Base-by-base conservation (phyloP, 2,888 invertebrate species). In the Cremastobaeus sp. region DNA sequence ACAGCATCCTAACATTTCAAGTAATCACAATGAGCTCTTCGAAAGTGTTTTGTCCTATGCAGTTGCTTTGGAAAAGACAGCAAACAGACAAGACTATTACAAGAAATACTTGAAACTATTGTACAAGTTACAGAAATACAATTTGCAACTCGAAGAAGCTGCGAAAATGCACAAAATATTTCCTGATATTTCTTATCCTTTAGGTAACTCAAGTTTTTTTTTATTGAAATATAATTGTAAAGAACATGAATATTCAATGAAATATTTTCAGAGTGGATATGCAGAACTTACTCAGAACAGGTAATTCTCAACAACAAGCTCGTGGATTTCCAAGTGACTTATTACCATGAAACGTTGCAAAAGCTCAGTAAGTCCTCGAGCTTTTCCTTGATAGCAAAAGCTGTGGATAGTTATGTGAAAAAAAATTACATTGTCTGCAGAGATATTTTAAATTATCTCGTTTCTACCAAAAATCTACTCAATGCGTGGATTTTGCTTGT, bases 321-420 rank as follows among this genome's bases (percentile, higher is more conserved):
- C 73, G 69, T 83, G 81, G 60, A 88, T 82, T 82, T 85, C 77
- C 68, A 83, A 25, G 89, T 92, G 75, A 88, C 90, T 59, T 80
- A 86, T 34, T 89, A 91, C 83, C 88, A 89, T 50, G 88, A 90
- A 41, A 85, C 86, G 69, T 88, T 94, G 2, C 85, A 91, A 52
- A 83, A 89, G 50, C 84, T 92, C 3, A 90, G 93, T 79, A 84
- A 89, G 74, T 89, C 90, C 72, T 93, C 93, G 0, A 90, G 90
- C 78, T 89, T 91, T 81, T 93, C 90, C 1, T 85, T 90, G 21
- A 88, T 94, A 37, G 90, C 93, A 1, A 90, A 90, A 86, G 91
- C 91, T 28, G 90, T 92, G 69, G 83, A 90, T 57, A 84, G 88
- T 12, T 91, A 88, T 84, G 86, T 90, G 12, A 87, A 89, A 43